Conservation (phyloP, 1,140 invertebrate genomes). For the Psix sp. region DNA sequence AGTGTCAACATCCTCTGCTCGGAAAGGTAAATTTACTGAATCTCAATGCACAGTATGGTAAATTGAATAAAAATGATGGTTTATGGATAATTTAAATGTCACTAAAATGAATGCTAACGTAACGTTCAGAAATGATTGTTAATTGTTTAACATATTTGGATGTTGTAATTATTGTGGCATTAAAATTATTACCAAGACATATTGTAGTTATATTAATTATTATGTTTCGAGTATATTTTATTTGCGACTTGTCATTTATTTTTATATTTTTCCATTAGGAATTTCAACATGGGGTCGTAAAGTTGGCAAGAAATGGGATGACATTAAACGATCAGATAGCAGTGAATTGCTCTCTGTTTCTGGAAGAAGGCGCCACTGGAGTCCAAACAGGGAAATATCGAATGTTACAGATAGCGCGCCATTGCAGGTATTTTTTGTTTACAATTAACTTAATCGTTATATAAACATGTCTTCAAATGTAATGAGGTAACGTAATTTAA, state of each 20-base stretch:
- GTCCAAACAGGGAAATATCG: conserved; percentile 69
- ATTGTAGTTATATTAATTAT: too few species aligned
- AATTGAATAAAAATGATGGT: neutral
- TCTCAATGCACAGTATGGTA: too few species aligned
- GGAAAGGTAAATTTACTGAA: conserved; percentile 54
- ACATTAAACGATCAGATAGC: conserved; percentile 80
- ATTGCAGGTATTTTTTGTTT: conserved; percentile 57
- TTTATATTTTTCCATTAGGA: conserved; percentile 73
- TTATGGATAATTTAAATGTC: neutral
- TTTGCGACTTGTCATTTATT: too few species aligned
- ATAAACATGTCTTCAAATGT: too few species aligned
- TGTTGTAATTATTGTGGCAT: too few species aligned
- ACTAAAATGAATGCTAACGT: neutral
- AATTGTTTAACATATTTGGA: too few species aligned
- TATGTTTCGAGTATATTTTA: too few species aligned
- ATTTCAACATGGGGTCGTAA: conserved; percentile 82
- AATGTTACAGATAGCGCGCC: conserved; percentile 54
- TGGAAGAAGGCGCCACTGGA: conserved; percentile 74
- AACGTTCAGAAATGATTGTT: too few species aligned
- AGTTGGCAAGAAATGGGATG: conserved; percentile 81
- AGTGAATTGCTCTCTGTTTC: conserved; percentile 77
- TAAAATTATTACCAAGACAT: too few species aligned
- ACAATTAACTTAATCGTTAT: neutral
- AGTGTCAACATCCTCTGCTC: conserved; percentile 27
- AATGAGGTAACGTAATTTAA: too few species aligned